Percentiles rank a stretch among this genome's conserved stretches.
These are phyloP conservation scores for Drosophila mimetica DNA, from an alignment of 2,888 invertebrate genomes.

Conservation along the genomic window DNA sequence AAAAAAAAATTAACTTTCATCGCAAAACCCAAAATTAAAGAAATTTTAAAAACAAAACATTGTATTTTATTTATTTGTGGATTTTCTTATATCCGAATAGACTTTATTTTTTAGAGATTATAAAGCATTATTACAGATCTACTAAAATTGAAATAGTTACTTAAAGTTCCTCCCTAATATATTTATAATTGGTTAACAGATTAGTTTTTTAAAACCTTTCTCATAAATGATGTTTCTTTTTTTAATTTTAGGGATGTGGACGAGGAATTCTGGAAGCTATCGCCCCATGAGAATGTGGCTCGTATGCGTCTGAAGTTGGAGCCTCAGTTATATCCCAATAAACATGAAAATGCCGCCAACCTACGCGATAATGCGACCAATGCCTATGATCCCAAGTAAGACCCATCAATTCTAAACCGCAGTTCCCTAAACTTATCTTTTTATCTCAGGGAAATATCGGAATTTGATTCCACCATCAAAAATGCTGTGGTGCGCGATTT, in stretches of 20 bases:
- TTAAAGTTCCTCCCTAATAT: neutral
- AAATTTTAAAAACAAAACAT: slow-evolving; percentile 18
- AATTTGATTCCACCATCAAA: slow-evolving; percentile 84
- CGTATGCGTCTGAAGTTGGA: slow-evolving; percentile 87
- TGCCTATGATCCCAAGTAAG: slow-evolving; percentile 82
- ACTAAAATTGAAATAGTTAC: neutral
- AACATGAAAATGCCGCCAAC: slow-evolving; percentile 86
- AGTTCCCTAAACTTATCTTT: neutral
- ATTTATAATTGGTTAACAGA: neutral
- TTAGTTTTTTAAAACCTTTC: neutral
- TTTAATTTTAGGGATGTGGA: slow-evolving; percentile 79
- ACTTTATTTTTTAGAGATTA: too few species aligned
- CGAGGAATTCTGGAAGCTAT: slow-evolving; percentile 86
- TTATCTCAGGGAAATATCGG: slow-evolving; percentile 81
- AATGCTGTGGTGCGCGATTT: slow-evolving; percentile 84
- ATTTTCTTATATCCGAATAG: too few species aligned
- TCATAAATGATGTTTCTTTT: neutral
- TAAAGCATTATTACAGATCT: neutral
- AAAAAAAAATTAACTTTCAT: slow-evolving; percentile 80
- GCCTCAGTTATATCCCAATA: slow-evolving; percentile 86
- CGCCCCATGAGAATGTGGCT: slow-evolving; percentile 87
- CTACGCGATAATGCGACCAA: slow-evolving; percentile 86
- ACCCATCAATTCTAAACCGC: neutral
- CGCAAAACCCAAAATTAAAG: slow-evolving; percentile 64
- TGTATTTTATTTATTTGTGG: neutral